Evolutionary conservation across 2,888 invertebrate species (phyloP).

Genomic region (Conomelus anceps): DNA sequence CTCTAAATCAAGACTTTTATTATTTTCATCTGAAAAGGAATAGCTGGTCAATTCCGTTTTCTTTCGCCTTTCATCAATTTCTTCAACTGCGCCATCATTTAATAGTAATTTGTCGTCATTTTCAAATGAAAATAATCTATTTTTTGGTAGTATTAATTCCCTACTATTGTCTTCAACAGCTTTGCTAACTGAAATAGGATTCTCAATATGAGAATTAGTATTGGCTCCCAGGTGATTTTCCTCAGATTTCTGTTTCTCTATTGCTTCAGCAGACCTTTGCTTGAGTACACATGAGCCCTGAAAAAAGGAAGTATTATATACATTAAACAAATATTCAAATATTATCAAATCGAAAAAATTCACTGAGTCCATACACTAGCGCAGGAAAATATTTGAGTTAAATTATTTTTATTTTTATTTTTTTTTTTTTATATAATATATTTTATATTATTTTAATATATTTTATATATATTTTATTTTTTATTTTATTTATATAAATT

Average conservation of each 20-base stretch:
- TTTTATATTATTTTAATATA: too few relatives aligned
- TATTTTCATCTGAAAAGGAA: background rate
- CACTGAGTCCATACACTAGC: too few relatives aligned
- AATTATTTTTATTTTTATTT: too few relatives aligned
- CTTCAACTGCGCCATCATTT: background rate
- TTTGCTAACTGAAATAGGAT: background rate
- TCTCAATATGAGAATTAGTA: background rate
- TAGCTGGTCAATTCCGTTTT: background rate
- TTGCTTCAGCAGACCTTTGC: background rate
- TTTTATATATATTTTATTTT: too few relatives aligned
- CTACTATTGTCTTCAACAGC: background rate
- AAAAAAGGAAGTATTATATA: background rate
- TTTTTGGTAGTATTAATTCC: background rate
- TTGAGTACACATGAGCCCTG: slow-evolving; percentile 3
- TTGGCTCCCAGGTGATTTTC: background rate
- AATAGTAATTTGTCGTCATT: background rate
- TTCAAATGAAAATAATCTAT: background rate
- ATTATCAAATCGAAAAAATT: background rate
- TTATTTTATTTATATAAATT: too few relatives aligned
- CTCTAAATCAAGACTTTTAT: slow-evolving; percentile 15
- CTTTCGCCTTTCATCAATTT: background rate
- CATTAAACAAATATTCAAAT: background rate
- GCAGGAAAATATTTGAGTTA: too few relatives aligned
- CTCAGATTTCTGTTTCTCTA: background rate
- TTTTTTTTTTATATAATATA: too few relatives aligned